Percentiles rank a stretch among this genome's conserved stretches.
These are phyloP conservation scores for Idris sp. DNA, from an alignment of 1,140 invertebrate genomes.

Conservation along the genomic window DNA sequence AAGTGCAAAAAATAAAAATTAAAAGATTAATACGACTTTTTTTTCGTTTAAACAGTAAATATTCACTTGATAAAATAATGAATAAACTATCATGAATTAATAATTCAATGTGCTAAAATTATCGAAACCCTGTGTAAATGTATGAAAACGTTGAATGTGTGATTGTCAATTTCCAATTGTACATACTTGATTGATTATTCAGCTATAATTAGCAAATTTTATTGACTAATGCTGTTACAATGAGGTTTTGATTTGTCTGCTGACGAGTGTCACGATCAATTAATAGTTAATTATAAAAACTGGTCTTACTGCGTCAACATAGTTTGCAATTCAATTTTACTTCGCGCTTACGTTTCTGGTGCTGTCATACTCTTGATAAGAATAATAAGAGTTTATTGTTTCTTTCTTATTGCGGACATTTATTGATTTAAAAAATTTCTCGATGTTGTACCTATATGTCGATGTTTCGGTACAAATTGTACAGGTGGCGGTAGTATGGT, in stretches of 20 bases:
- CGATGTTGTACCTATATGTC: slow-evolving; percentile 66
- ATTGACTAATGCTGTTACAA: slow-evolving; percentile 36
- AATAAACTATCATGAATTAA: slow-evolving; percentile 1
- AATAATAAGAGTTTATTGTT: slow-evolving; percentile 33
- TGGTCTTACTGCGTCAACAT: slow-evolving; percentile 6
- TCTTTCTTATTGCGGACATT: slow-evolving; percentile 10
- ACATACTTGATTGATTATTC: slow-evolving; percentile 45
- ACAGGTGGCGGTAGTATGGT: slow-evolving; percentile 72
- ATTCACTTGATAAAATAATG: background rate
- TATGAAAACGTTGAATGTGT: background rate
- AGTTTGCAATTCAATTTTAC: background rate
- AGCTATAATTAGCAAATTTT: slow-evolving; percentile 49
- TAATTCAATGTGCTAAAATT: slow-evolving; percentile 13
- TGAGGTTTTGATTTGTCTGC: slow-evolving; percentile 24
- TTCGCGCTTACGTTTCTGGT: background rate
- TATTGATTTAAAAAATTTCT: slow-evolving; percentile 43
- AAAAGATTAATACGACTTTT: no score
- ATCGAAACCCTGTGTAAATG: slow-evolving; percentile 6
- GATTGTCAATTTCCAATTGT: slow-evolving; percentile 14
- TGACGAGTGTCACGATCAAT: slow-evolving; percentile 34
- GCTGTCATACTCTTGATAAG: background rate
- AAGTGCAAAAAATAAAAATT: no score
- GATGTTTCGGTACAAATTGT: slow-evolving; percentile 75
- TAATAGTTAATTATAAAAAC: slow-evolving; percentile 35
- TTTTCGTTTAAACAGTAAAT: no score